Evolutionary conservation across 64 coral and sea anemone genomes (phyloP).

Genomic region (Porites lutea): DNA sequence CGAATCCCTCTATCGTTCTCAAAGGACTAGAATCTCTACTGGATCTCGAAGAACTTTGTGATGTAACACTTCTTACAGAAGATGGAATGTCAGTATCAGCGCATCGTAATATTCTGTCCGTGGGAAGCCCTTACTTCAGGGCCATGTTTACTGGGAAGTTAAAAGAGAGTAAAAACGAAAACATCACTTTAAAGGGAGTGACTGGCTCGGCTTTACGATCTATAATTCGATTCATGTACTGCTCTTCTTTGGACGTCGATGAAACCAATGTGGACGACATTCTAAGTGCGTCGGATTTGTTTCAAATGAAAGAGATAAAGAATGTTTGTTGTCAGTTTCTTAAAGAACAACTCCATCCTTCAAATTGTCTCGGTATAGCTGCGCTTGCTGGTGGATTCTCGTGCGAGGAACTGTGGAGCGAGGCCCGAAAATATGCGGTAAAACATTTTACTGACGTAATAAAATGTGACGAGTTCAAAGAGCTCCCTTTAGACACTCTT

Average conservation of each 20-base stretch:
- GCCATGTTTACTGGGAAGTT: constrained; percentile 95
- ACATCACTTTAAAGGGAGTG: constrained; percentile 62
- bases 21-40: constrained; percentile 80
- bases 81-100: constrained; percentile 65
- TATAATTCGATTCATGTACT: constrained; percentile 86
- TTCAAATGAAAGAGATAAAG: constrained; percentile 85
- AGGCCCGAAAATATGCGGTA: constrained; percentile 79
- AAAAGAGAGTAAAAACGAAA: constrained; percentile 72
- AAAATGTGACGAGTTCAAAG: constrained; percentile 83
- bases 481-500: constrained; percentile 68
- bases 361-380: constrained; percentile 86
- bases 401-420: constrained; percentile 72
- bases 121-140: constrained; percentile 86
- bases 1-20: constrained; percentile 72
- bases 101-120: constrained; percentile 91
- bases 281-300: constrained; percentile 78
- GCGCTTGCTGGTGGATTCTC: constrained; percentile 80
- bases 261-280: constrained; percentile 85
- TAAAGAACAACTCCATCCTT: constrained; percentile 87
- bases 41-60: constrained; percentile 81
- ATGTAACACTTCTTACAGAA: constrained; percentile 86
- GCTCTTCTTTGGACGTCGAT: constrained; percentile 66
- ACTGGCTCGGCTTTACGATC: constrained; percentile 68
- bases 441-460: constrained; percentile 84
- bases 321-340: constrained; percentile 92